Percentiles rank a stretch among this genome's conserved stretches.
Evolutionary conservation across 2,888 invertebrate species (phyloP).

Genomic region (Caenorhabditis zanzibari): DNA sequence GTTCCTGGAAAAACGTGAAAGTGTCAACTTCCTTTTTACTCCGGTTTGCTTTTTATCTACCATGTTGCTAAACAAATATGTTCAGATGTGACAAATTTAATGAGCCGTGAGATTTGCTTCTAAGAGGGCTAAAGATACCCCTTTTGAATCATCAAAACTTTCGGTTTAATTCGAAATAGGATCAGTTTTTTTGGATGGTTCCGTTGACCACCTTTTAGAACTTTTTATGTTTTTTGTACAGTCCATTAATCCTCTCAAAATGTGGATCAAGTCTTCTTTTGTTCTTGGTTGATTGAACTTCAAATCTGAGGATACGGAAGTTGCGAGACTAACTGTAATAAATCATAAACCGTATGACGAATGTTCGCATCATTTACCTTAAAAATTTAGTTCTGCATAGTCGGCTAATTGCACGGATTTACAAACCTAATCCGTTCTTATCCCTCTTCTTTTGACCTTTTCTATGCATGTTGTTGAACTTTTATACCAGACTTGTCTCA

Average conservation of each 20-base stretch:
- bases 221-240: conserved; percentile 1
- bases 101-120: conserved; percentile 31
- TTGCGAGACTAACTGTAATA: conserved; percentile 12
- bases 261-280: conserved; percentile 12
- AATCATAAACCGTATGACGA: conserved; percentile 25
- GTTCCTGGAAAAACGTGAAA: conserved; percentile 19
- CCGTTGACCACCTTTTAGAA: neutral
- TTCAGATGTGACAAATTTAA: conserved; percentile 25
- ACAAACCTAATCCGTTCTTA: conserved; percentile 29
- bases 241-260: neutral
- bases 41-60: neutral
- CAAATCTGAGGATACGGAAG: conserved; percentile 25
- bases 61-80: conserved; percentile 61
- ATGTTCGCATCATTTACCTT: conserved; percentile 35
- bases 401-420: conserved; percentile 52
- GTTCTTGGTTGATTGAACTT: conserved; percentile 30
- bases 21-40: conserved; percentile 25
- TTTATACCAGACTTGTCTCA: neutral
- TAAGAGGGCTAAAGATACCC: conserved; percentile 1
- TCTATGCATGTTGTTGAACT: neutral
- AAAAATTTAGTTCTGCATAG: conserved; percentile 10
- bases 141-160: neutral
- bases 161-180: neutral
- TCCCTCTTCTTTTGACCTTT: conserved; percentile 44
- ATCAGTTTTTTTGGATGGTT: neutral